Conservation (phyloP, 2,888 invertebrate genomes). For the Serrognathus titanus region DNA sequence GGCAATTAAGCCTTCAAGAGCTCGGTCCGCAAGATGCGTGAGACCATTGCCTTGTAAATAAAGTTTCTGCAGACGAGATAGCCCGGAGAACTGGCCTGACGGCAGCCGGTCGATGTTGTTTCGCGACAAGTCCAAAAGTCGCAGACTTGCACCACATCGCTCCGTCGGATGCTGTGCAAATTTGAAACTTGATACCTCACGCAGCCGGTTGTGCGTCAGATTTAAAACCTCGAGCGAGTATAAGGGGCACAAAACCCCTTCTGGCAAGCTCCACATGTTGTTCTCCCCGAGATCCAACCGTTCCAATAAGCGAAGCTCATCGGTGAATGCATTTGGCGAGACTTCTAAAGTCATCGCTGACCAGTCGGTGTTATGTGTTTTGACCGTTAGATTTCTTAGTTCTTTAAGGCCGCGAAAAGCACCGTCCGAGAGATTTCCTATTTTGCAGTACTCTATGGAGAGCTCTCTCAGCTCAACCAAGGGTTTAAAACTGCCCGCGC, state of each 20-base stretch:
- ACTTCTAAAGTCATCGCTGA: constrained; percentile 76
- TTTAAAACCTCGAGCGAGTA: constrained; percentile 72
- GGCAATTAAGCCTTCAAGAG: constrained; percentile 70
- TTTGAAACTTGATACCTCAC: constrained; percentile 70
- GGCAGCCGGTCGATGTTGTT: constrained; percentile 76
- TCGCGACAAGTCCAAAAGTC: constrained; percentile 70
- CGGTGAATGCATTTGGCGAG: constrained; percentile 69
- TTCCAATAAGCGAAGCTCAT: constrained; percentile 69
- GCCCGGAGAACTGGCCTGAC: constrained; percentile 66
- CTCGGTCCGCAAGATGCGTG: constrained; percentile 71
- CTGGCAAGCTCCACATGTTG: constrained; percentile 76
- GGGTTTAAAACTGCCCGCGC: constrained; percentile 73
- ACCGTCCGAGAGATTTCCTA: constrained; percentile 75
- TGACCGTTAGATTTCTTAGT: constrained; percentile 73
- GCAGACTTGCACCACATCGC: constrained; percentile 67
- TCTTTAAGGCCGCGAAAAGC: constrained; percentile 78
- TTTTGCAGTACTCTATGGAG: constrained; percentile 79
- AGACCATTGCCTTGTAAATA: constrained; percentile 76
- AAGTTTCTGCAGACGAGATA: constrained; percentile 68
- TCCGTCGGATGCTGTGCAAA: constrained; percentile 62
- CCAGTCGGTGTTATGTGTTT: constrained; percentile 83
- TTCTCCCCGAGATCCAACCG: constrained; percentile 74
- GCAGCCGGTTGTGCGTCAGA: constrained; percentile 73
- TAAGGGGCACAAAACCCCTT: constrained; percentile 72
- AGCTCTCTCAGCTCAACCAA: constrained; percentile 73